phyloP scores from a whole-genome alignment of 2,113 vertebrate species.

The Archilochus colubris region DNA sequence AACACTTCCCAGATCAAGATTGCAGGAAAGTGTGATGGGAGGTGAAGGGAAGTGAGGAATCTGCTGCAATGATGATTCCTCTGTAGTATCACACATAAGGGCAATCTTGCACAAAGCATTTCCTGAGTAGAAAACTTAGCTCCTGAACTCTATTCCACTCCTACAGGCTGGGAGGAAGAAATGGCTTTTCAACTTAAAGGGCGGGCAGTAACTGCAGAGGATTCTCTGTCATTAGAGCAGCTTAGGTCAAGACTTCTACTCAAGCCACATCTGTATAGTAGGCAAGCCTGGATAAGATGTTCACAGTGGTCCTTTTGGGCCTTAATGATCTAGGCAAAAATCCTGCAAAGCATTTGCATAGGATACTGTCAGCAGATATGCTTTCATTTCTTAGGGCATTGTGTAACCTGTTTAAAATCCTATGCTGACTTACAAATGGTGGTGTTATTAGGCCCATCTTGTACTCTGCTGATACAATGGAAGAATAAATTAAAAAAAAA shows the following conservation, averaged over 20 bases:
- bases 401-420: slow-evolving; percentile 4
- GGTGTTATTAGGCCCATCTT: neutral
- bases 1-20: neutral
- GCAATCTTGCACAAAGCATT: neutral
- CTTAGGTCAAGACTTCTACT: neutral
- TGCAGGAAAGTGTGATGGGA: neutral
- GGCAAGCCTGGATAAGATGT: neutral
- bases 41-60: neutral
- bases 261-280: neutral
- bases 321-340: neutral
- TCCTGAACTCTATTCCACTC: neutral
- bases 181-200: neutral
- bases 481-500: slow-evolving; percentile 51
- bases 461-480: slow-evolving; percentile 34
- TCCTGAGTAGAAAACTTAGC: neutral
- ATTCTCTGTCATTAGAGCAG: neutral
- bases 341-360: neutral
- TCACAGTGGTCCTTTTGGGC: neutral
- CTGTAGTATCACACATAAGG: neutral
- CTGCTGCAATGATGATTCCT: neutral
- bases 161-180: neutral
- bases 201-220: neutral
- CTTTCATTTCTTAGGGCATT: neutral
- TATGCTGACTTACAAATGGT: slow-evolving; percentile 1
- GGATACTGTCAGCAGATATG: neutral